phyloP scores from a whole-genome alignment of 2,888 invertebrate genomes.

The Parasteatoda lunata region DNA sequence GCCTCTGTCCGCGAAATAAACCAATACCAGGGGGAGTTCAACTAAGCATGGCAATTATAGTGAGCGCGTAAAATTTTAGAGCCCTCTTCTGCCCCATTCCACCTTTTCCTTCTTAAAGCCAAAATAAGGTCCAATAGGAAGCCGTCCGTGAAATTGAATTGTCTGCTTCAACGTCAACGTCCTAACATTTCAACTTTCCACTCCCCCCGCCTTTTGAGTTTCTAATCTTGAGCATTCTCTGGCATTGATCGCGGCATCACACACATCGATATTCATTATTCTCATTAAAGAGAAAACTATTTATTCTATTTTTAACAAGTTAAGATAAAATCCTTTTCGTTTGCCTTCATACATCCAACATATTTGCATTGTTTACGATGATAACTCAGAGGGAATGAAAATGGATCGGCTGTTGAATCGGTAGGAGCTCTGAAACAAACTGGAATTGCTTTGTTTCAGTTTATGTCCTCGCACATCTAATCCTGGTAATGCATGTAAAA shows the following conservation, averaged over 20 bases:
- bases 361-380: no score
- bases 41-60: conserved; percentile 69
- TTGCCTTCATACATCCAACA: no score
- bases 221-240: neutral
- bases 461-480: no score
- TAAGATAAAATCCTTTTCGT: no score
- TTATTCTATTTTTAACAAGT: no score
- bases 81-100: conserved; percentile 39
- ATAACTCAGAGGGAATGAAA: no score
- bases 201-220: conserved; percentile 5
- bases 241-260: neutral
- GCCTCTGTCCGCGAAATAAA: conserved; percentile 57
- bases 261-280: no score
- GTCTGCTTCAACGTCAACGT: conserved; percentile 67
- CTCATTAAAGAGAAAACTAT: no score
- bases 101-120: conserved; percentile 36
- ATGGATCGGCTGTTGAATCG: no score
- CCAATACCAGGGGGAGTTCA: conserved; percentile 62
- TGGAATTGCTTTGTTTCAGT: no score
- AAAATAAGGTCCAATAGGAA: conserved; percentile 63
- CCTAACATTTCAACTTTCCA: conserved; percentile 51
- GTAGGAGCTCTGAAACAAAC: no score
- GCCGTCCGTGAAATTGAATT: conserved; percentile 68
- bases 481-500: no score
- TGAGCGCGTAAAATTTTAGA: conserved; percentile 68